Base-by-base conservation (phyloP, 2,888 invertebrate species). In the Drosophila atripex region DNA sequence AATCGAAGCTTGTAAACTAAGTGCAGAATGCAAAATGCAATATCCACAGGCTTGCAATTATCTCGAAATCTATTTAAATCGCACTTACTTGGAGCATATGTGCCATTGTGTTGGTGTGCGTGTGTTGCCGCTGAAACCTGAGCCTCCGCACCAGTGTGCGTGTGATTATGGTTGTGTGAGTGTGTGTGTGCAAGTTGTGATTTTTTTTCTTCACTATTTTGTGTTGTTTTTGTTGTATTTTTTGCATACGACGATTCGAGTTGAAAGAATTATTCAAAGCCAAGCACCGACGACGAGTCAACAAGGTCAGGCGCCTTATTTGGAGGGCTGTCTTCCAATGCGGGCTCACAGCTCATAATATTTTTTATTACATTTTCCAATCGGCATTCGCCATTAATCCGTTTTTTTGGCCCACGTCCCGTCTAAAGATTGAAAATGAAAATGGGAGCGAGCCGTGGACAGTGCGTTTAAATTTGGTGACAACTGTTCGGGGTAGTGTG, bases 241-340 rank as follows among this genome's bases (percentile, higher is more conserved):
- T 83, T 86, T 84, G 86, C 84, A 84, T 86, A 76, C 71, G 73
- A 73, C 71, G 61, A 52, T 60, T 57, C 30, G 58, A 77, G 74
- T 79, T 79, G 73, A 82, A 83, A 84, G 85, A 84, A 84, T 80
- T 79, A 78, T 84, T 86, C 57, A 85, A 75, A 82, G 76, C 77
- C 72, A 55, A 55, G 23, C 66, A 23, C 21, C 21, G 21, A 23
- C 43, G 43, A 43, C 21, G 74, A 71, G 75, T 75, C 73, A 82
- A 85, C 87, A 87, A 86, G 87, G 87, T 85, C 85, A 74, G 68
- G 58, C 80, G 76, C 84, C 87, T 80, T 85, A 85, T 86, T 78
- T 68, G 83, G 72, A 60, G 70, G 78, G 71, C 72, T 23, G 21
- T 4, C 45, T 55, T 45, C 54, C 43, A 32, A 66, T 55, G 63